These are phyloP conservation scores for Brachystomella parvula DNA, from an alignment of 1,140 invertebrate genomes.

Conservation along the genomic window DNA sequence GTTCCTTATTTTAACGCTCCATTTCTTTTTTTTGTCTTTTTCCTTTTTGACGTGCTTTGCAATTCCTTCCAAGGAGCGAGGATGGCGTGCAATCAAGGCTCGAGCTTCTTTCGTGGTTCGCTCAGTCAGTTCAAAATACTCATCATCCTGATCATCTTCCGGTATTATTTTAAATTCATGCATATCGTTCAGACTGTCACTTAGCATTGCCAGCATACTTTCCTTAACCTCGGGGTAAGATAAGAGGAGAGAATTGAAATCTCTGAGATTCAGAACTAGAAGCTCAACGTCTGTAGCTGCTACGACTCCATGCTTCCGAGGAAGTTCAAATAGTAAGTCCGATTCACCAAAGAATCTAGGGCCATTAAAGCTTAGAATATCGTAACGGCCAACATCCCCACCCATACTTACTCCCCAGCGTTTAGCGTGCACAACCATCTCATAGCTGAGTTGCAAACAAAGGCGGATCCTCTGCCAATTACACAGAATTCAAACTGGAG, in stretches of 20 bases:
- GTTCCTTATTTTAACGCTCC: too few relatives aligned
- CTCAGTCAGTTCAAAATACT: background rate
- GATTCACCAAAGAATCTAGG: slow-evolving; percentile 11
- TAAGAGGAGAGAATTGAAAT: slow-evolving; percentile 13
- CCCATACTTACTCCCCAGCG: slow-evolving; percentile 7
- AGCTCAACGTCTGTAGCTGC: slow-evolving; percentile 7
- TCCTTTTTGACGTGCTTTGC: background rate
- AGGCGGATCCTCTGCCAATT: slow-evolving; percentile 3
- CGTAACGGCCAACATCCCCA: background rate
- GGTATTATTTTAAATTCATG: background rate
- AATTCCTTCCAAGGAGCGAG: background rate
- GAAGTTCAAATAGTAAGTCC: slow-evolving; percentile 4
- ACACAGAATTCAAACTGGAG: slow-evolving; percentile 17
- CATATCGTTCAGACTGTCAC: background rate
- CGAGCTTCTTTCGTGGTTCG: background rate
- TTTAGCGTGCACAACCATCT: slow-evolving; percentile 14
- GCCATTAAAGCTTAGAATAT: background rate
- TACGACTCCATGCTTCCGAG: slow-evolving; percentile 7
- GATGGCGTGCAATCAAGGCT: background rate
- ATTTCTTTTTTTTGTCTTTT: too few relatives aligned
- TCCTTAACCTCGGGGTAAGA: slow-evolving; percentile 6
- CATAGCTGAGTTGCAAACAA: background rate
- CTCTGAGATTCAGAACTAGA: background rate
- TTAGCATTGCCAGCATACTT: background rate
- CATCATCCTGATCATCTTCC: background rate